These are phyloP conservation scores for Leptestheria dahalacensis DNA, from an alignment of 1,140 invertebrate species.

Conservation along the genomic window DNA sequence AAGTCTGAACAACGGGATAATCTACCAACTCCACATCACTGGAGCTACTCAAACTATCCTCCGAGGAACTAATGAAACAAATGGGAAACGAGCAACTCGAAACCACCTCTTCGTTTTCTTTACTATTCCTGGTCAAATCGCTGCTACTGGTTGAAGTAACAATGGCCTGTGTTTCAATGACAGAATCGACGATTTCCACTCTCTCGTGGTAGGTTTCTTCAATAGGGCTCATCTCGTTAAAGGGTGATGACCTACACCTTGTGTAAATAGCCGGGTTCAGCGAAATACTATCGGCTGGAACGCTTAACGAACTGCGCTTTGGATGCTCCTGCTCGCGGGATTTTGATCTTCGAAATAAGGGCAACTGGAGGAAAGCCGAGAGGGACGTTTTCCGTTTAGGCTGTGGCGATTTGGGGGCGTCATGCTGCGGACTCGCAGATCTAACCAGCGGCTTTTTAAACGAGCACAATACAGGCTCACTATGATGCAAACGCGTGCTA, in stretches of 20 bases:
- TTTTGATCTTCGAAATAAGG: neutral
- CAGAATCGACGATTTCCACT: neutral
- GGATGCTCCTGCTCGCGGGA: neutral
- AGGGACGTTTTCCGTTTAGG: neutral
- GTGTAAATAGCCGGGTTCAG: neutral
- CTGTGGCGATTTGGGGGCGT: neutral
- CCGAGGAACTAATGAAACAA: constrained; percentile 11
- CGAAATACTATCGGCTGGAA: neutral
- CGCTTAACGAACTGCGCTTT: neutral
- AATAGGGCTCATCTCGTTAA: neutral
- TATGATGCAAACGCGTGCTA: neutral
- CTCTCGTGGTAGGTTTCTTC: neutral
- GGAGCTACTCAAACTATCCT: constrained; percentile 15
- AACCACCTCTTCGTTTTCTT: neutral
- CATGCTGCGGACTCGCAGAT: neutral
- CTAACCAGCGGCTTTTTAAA: neutral
- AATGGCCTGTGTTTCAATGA: neutral
- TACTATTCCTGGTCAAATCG: no score
- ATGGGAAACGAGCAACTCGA: neutral
- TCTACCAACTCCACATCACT: constrained; percentile 46
- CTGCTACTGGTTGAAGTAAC: neutral
- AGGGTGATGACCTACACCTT: neutral
- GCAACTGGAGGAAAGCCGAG: neutral
- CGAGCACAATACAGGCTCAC: neutral
- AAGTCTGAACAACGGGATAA: neutral